A percentile compares a stretch with the other conserved stretches of the same genome.
These are phyloP conservation scores for Simalia tracyae DNA, from an alignment of 2,797 vertebrate species.

Conservation along the genomic window DNA sequence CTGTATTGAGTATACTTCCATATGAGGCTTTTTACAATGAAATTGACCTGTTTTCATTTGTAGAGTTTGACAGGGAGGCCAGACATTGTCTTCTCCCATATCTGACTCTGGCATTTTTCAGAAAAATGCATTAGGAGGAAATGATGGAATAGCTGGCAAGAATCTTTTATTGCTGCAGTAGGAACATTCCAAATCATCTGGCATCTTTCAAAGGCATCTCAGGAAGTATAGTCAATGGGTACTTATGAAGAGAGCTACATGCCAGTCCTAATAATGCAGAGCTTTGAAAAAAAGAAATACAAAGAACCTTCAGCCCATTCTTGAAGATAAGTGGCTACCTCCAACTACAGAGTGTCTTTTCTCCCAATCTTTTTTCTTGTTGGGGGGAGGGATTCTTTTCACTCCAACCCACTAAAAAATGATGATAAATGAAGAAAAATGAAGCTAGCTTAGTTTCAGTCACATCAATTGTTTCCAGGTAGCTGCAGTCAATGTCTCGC, in stretches of 20 bases:
- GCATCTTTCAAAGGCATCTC: neutral
- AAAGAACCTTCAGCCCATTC: neutral
- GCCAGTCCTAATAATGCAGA: neutral
- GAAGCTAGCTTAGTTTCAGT: neutral
- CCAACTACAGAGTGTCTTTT: neutral
- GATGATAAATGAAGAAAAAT: neutral
- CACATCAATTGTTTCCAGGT: neutral
- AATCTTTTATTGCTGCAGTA: neutral
- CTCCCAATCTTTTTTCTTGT: neutral
- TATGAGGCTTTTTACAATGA: neutral
- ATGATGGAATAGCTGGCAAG: neutral
- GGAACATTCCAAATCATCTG: neutral
- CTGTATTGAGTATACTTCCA: neutral
- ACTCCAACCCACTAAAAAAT: neutral
- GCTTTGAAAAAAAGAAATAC: neutral
- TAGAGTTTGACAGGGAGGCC: neutral
- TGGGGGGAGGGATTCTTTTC: neutral
- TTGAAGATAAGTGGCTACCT: neutral
- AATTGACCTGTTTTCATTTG: neutral
- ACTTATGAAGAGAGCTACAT: neutral
- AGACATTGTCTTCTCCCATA: neutral
- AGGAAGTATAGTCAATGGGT: neutral
- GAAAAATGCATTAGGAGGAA: neutral
- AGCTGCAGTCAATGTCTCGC: neutral
- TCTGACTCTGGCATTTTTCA: neutral